Base-by-base conservation (phyloP, 2,113 vertebrate species). In the Silurus meridionalis region DNA sequence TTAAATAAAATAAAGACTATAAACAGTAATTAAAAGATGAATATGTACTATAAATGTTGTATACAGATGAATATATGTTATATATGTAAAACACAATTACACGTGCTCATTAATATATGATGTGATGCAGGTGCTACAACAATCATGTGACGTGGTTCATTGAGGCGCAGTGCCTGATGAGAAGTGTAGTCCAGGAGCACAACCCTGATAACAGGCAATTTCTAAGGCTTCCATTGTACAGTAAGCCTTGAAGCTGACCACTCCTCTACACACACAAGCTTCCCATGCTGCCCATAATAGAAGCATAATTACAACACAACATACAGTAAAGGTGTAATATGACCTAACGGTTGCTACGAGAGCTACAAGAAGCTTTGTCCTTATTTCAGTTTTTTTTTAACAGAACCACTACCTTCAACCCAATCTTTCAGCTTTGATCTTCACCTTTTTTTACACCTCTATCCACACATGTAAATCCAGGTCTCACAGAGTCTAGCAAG, bases 401-500 rank as follows among this genome's bases (percentile, higher is more conserved):
- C 28, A 63, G 8, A 61, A 48, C 17, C 23, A 13, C 8, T 63
- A 19, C 13, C 37, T 50, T 23, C 52, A 75, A 75, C 72, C 19
- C 71, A 55, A 10, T 28, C 74, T 15, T 57, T 37, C 53, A 28
- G n/a, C 8, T 55, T 71, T 74, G 19, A 15, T 23, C 23, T n/a
- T 23, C 14, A 46, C 23, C 46, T n/a, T 75, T 75, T 28, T 17
- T 57, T 37, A 37, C 37, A 15, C 28, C 55, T 61, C 57, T 25
- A 21, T 46, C 28, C 25, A 55, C 19, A n/a, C 57, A 50, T 25
- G 67, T 63, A 77, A 52, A 46, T 72, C 19, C 28, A 74, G 55
- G 23, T 19, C 11, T 71, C 66, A 25, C n/a, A 19, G 52, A 80
- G 75, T 80, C 84, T 72, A 15, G 74, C 61, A 86, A 84, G 69